Evolutionary conservation across 2,888 invertebrate genomes (phyloP), one percentile per base, ranked within the genome.

Genomic region (Thelaira solivaga): DNA sequence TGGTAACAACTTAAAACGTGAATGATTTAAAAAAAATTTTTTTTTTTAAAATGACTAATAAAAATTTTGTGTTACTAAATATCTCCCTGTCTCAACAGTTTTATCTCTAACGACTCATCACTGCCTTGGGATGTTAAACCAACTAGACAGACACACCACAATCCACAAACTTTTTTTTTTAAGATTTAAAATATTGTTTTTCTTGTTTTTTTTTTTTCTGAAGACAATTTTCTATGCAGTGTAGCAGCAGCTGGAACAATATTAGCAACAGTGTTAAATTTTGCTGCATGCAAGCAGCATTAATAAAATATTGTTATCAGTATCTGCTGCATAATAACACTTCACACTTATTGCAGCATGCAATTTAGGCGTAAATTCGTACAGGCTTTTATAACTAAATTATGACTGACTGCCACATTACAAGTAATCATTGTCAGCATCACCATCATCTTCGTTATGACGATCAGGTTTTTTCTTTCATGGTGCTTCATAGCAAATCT

Each of bases 331-430:
- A 71, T 53, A 62, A 72, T 57, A 49, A 69, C 64, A 76, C 57
- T 69, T 71, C 57, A 71, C 76, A 76, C 76, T 76, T 71, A 55
- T 64, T 64, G 69, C 76, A 34, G 49, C 68, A 69, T 59, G 59
- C 72, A 76, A 59, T 36, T 24, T 18, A 6, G 22, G 10, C 41
- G 43, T 22, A 24, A 0, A 34, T 34, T 18, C 31, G 16, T 51
- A 59, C 49, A 51, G 31, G 59, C 22, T n/a, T n/a, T 49, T 61
- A 69, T 61, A 51, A 61, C 59, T 69, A 31, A 69, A 61, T 69
- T 61, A 69, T 69, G 29, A 49, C 13, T 69, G 29, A 49, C 13
- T 41, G 34, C 5, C 59, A 22, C 22, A 41, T 24, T 8, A 39
- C n/a, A n/a, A 4, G 11, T 22, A 41, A 59, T 29, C 59, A 55